Evolutionary conservation across 1,140 invertebrate genomes (phyloP), one percentile per base, ranked within the genome.

Genomic region (Drosophila lowei): DNA sequence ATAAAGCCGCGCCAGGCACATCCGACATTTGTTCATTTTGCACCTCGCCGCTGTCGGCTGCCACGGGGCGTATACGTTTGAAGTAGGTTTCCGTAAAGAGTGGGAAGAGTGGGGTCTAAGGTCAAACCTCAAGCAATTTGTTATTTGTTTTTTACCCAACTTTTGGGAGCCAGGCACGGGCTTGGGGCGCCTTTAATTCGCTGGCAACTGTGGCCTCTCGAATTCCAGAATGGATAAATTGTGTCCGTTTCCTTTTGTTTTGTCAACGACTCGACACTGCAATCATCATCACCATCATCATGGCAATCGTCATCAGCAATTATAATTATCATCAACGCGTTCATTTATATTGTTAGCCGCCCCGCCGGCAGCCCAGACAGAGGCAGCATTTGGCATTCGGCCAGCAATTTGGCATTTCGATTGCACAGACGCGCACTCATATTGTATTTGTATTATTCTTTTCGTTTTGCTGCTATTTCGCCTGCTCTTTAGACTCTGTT

Each of bases 381-480:
- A 25, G 48, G 38, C 55, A 55, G 61, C 83, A 86, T 88, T 86
- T 86, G 81, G 81, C 81, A 75, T 72, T 83, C 52, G 81, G 66
- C 81, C 81, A 86, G 83, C 71, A 83, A 83, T 78, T 88, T 89
- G 83, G 78, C 84, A 83, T 88, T 86, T 86, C 74, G 75, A 83
- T 88, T 83, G 74, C 83, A 83, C 70, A 68, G 65, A 21, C 50
- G 63, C 66, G 80, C 65, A 80, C 34, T 65, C 65, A 71, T 53
- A 48, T 77, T 75, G 53, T 55, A 68, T 68, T 68, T 49, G 43
- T 70, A 34, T 70, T 68, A 43, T 23, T 25, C 15, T 15, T 6
- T 15, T 23, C 3, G 2, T 11, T 1, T 25, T 16, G 11, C 7
- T 47, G 34, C 21, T 18, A 11, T 23, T 28, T 2, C 11, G 30